Conservation (phyloP, 1,140 invertebrate species). For the Coptotermes formosanus region DNA sequence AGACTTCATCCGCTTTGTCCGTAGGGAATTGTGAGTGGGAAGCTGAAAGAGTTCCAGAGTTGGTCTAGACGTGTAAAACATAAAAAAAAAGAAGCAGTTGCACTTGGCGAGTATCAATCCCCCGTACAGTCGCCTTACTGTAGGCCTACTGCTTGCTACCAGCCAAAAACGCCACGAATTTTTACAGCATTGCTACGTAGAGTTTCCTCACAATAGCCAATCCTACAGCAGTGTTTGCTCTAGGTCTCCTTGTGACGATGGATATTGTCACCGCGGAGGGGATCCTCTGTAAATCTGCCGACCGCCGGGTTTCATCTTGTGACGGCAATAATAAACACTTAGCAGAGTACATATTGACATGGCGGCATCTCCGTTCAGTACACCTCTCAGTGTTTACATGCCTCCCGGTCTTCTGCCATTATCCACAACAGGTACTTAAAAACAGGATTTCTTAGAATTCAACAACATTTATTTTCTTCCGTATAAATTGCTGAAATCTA, state of each 20-base stretch:
- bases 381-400: not conserved
- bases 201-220: too few relatives aligned
- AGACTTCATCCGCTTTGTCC: too few relatives aligned
- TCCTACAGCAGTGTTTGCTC: not conserved
- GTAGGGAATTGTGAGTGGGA: too few relatives aligned
- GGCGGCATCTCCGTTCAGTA: not conserved
- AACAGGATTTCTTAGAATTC: not conserved
- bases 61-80: too few relatives aligned
- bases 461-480: not conserved
- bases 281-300: constrained; percentile 4
- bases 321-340: constrained; percentile 5
- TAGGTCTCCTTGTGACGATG: not conserved
- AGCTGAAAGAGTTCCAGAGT: too few relatives aligned
- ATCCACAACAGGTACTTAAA: not conserved
- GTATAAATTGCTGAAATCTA: not conserved
- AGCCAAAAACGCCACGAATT: too few relatives aligned
- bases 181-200: too few relatives aligned
- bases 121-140: too few relatives aligned
- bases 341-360: constrained; percentile 11
- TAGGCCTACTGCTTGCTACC: too few relatives aligned
- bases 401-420: not conserved
- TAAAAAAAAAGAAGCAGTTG: too few relatives aligned
- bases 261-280: not conserved
- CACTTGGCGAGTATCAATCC: too few relatives aligned
- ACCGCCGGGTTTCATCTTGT: not conserved